Base-by-base conservation (phyloP, 2,113 vertebrate genomes). In the Lathamus discolor region DNA sequence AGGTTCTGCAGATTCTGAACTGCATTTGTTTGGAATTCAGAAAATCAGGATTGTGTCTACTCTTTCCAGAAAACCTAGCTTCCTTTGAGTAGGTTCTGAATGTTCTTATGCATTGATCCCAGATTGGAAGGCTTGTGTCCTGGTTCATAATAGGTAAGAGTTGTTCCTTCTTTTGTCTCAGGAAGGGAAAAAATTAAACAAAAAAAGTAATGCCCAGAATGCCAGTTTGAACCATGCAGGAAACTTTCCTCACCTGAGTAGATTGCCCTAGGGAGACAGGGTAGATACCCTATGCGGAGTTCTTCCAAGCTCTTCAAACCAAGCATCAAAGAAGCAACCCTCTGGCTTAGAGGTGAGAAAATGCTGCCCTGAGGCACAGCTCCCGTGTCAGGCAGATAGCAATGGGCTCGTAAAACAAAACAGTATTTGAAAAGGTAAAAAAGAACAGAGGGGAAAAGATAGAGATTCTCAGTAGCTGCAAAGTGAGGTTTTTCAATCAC, bases 381-480 rank as follows among this genome's bases (percentile, higher is more conserved):
- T 96, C 39, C 88, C 93, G 73, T 95, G 94, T 94, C 66, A 81
- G 73, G 90, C 49, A 95, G 86, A 85, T 39, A 85, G 91, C 86
- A 93, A 81, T 7, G 39, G 89, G 89, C 84, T 96, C 35, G 0
- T 97, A 96, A 97, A 97, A 94, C 94, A 96, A 97, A 97, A 94
- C 94, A 96, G 69, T 93, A 95, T 95, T 96, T 97, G 93, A 90
- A 92, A 89, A 82, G 82, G 81, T 67, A 92, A 82, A 87, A 93
- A 80, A 43, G 51, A 88, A 82, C 69, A 89, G 11, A 86, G 91
- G 44, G 46, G 62, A 91, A 91, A 86, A 79, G 75, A 43, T 83
- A 91, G 55, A 92, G 82, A 57, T 93, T 88, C 82, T 84, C 95
- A 83, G 37, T 96, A 92, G 91, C 85, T 96, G 80, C 92, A 90